Evolutionary conservation across 2,797 vertebrate species (phyloP), one percentile per base, ranked within the genome.

Genomic region (Chelon labrosus): DNA sequence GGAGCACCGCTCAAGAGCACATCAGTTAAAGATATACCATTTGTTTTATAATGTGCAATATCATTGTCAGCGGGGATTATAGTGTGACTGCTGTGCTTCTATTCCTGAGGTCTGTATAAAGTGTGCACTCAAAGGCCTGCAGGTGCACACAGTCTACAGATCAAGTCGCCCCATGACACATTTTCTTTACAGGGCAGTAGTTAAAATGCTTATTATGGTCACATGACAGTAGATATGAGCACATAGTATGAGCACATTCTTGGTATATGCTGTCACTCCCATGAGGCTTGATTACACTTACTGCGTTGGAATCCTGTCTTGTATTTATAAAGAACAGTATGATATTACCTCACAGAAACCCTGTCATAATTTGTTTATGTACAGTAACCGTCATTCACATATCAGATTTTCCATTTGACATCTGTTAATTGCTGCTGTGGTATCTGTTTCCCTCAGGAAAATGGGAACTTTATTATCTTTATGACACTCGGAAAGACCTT

Each of bases 191-290:
- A 53, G n/a, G 47, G 31, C 22, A 59, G 49, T 50, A 52, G 22
- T n/a, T 19, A n/a, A 61, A 7, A 3, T 44, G 14, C 56, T 39
- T 61, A 74, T 14, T 35, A 46, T 41, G 16, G 69, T 80, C 59
- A 72, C 60, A 65, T 77, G 68, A 41, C 58, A 37, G 16, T 60
- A 38, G n/a, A 44, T 73, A 58, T 2, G 2, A 67, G 37, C 37
- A 50, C 37, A 58, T 82, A 22, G 22, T 73, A 58, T 2, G 2
- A 67, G 37, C 37, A 50, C 37, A 58, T 82, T 74, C 47, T 70
- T 66, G 57, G 19, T 52, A 67, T 64, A n/a, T 70, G 50, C 25
- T 59, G 68, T 74, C 67, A 56, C 67, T 56, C 53, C 47, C 11
- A 4, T 54, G 14, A 39, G 6, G 58, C 19, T 0, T 20, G 27